These are phyloP conservation scores for Ictidomys tridecemlineatus DNA, from an alignment of 2,113 vertebrate genomes.

Conservation along the genomic window DNA sequence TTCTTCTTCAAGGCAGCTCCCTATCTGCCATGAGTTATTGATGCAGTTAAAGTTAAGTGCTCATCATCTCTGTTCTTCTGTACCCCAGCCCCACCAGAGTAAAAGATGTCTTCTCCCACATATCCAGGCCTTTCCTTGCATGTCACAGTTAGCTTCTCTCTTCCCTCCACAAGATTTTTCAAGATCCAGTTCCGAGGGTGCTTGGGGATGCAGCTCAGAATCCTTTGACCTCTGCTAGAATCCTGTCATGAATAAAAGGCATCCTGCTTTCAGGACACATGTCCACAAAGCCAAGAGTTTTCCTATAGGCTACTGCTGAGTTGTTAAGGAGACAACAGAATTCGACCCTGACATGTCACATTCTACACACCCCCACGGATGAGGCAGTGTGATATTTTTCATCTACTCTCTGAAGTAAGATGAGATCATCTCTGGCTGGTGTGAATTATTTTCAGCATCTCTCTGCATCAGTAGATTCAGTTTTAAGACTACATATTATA, in stretches of 20 bases:
- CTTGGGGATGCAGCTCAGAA: background rate
- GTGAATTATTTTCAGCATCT: slow-evolving; percentile 2
- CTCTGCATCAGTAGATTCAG: background rate
- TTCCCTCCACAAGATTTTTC: background rate
- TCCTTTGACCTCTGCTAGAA: background rate
- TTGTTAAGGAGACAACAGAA: slow-evolving; percentile 38
- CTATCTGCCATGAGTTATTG: background rate
- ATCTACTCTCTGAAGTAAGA: background rate
- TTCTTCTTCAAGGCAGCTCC: background rate
- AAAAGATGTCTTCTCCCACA: background rate
- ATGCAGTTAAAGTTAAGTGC: background rate
- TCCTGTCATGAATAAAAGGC: background rate
- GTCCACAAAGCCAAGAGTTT: background rate
- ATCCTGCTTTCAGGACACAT: background rate
- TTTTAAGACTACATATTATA: background rate
- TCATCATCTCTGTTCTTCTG: background rate
- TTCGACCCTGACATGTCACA: background rate
- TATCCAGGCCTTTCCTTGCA: background rate
- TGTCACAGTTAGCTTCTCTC: background rate
- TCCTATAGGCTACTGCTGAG: background rate
- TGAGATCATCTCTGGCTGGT: slow-evolving; percentile 1
- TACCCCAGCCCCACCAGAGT: background rate
- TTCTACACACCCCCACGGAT: slow-evolving; percentile 23
- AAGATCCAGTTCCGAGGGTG: background rate
- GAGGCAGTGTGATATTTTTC: background rate